Percentiles rank a stretch among this genome's conserved stretches.
These are phyloP conservation scores for Psilopsiagon aurifrons DNA, from an alignment of 2,113 vertebrate species.

Conservation along the genomic window DNA sequence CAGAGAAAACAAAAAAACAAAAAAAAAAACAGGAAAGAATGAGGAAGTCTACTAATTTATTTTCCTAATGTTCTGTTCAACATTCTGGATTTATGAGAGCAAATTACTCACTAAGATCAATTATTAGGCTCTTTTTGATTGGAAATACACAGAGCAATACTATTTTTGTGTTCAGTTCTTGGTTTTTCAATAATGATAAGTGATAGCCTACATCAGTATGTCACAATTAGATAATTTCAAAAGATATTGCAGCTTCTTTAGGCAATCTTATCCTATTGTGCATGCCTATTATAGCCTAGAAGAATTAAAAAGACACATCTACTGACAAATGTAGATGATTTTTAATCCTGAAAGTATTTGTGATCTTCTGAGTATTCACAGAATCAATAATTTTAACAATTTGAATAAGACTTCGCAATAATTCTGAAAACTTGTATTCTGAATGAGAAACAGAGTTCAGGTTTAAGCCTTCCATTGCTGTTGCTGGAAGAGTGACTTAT, in stretches of 20 bases:
- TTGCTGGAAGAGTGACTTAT: background rate
- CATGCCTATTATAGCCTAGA: background rate
- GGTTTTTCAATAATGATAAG: background rate
- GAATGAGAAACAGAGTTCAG: background rate
- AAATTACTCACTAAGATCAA: background rate
- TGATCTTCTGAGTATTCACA: background rate
- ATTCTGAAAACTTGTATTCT: background rate
- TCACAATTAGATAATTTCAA: background rate
- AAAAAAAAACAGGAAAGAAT: background rate
- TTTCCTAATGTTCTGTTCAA: background rate
- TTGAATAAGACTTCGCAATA: background rate
- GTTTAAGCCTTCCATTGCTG: background rate
- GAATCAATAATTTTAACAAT: background rate
- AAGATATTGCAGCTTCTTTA: background rate
- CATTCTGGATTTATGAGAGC: background rate
- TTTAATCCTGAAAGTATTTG: background rate
- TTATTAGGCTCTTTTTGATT: background rate
- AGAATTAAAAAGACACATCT: background rate
- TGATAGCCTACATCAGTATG: background rate
- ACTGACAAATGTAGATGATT: background rate
- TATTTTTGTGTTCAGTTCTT: background rate
- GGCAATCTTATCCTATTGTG: background rate
- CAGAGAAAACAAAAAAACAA: no score
- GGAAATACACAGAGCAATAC: background rate
- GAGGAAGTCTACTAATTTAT: background rate